A percentile compares a stretch with the other conserved stretches of the same genome.
Evolutionary conservation across 2,113 vertebrate genomes (phyloP).

Genomic region (Lophius piscatorius): DNA sequence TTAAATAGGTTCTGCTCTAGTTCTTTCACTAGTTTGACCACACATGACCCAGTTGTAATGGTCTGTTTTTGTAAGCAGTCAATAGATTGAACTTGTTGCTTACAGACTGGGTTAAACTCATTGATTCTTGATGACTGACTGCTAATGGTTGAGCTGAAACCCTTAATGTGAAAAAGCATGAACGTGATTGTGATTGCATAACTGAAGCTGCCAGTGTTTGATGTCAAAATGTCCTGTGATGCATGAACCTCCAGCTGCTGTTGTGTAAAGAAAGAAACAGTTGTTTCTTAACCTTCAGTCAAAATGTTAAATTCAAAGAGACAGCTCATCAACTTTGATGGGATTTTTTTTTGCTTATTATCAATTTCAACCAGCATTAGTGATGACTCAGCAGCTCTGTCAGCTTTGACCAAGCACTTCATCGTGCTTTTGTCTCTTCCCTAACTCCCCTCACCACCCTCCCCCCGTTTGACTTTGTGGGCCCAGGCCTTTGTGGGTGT

Average conservation of each 20-base stretch:
- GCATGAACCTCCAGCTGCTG: neutral
- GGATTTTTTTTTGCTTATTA: slow-evolving; percentile 29
- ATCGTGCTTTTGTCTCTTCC: slow-evolving; percentile 55
- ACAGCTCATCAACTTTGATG: slow-evolving; percentile 25
- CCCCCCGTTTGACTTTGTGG: slow-evolving; percentile 60
- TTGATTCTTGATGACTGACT: no score
- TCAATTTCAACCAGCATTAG: slow-evolving; percentile 25
- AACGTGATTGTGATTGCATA: slow-evolving; percentile 29
- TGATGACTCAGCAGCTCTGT: slow-evolving; percentile 71
- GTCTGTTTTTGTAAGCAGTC: slow-evolving; percentile 17
- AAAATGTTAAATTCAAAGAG: slow-evolving; percentile 8
- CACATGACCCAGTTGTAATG: slow-evolving; percentile 37
- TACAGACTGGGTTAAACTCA: slow-evolving; percentile 34
- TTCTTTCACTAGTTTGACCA: slow-evolving; percentile 11
- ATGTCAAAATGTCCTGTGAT: slow-evolving; percentile 1
- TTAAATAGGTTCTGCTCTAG: no score
- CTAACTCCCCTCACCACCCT: slow-evolving; percentile 3
- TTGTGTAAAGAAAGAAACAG: neutral
- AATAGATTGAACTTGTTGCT: slow-evolving; percentile 43
- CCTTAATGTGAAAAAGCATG: slow-evolving; percentile 2
- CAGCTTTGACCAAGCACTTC: slow-evolving; percentile 71
- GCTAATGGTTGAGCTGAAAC: no score
- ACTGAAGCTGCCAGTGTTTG: slow-evolving; percentile 7
- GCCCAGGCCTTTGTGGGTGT: slow-evolving; percentile 63
- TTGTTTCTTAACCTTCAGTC: neutral